These are phyloP conservation scores for Oedothorax gibbosus DNA, from an alignment of 1,140 invertebrate species.

Conservation along the genomic window DNA sequence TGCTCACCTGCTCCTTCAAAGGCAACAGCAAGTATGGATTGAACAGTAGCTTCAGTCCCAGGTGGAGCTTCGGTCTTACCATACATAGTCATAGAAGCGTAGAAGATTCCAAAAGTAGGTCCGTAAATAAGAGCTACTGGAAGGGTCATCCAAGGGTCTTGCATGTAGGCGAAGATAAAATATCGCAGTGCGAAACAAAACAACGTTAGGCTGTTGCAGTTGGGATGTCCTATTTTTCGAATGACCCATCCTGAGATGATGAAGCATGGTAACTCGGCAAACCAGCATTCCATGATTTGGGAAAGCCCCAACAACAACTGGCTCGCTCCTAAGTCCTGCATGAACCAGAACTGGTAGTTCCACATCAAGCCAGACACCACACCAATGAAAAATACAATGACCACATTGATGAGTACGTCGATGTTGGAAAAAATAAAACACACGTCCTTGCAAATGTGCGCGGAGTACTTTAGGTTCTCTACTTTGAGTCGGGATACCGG, in stretches of 20 bases:
- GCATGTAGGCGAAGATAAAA: conserved; percentile 80
- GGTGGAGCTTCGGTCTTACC: conserved; percentile 86
- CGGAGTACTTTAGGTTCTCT: conserved; percentile 4
- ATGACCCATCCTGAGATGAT: conserved; percentile 72
- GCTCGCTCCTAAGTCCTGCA: conserved; percentile 63
- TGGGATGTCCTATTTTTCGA: conserved; percentile 83
- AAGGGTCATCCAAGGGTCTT: conserved; percentile 84
- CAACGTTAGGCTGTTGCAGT: conserved; percentile 86
- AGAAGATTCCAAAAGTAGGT: conserved; percentile 88
- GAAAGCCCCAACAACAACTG: conserved; percentile 84
- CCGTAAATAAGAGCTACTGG: conserved; percentile 88
- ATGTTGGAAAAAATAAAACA: not conserved
- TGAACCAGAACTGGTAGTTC: conserved; percentile 78
- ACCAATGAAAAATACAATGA: conserved; percentile 84
- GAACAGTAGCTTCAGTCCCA: conserved; percentile 83
- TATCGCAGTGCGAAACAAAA: conserved; percentile 81
- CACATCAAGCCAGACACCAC: conserved; percentile 86
- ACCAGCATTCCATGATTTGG: conserved; percentile 72
- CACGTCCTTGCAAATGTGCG: conserved; percentile 44
- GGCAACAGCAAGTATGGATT: conserved; percentile 68
- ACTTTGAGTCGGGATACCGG: conserved; percentile 27
- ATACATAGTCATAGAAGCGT: conserved; percentile 88
- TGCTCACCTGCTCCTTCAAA: conserved; percentile 54
- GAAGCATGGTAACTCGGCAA: conserved; percentile 49
- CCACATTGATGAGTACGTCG: not conserved